Evolutionary conservation across 2,113 vertebrate species (phyloP), one percentile per base, ranked within the genome.

Genomic region (Myiozetetes cayanensis): DNA sequence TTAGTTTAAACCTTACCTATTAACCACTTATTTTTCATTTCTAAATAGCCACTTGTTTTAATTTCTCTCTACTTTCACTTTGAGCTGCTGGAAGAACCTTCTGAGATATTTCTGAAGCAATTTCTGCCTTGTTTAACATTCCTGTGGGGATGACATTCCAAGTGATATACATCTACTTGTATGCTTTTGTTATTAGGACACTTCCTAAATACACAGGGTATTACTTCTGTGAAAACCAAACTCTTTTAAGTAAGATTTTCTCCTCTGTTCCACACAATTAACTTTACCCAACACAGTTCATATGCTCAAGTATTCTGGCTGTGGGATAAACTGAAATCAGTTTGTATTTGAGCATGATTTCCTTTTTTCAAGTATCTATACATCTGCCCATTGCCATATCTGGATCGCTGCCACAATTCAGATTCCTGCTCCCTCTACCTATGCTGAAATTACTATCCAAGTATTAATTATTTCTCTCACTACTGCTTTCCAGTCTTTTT

Each of bases 211-310:
- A 90, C 19, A 82, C 33, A 81, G 16, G 16, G 6, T 35, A 61
- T 71, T 62, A n/a, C 33, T 44, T 71, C 35, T 52, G n/a, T 74
- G 65, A 65, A 87, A 87, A 81, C 8, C 14, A 80, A 85, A 66
- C 35, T 50, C 61, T 87, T 77, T 33, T 43, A 55, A 39, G 41
- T 35, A 65, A 80, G 74, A 79, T 93, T 86, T 79, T 68, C 53
- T 82, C 53, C 82, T 93, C 82, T 96, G 84, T 95, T 92, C 23
- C 87, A 90, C 65, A 78, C 53, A 52, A 85, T 82, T 94, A 85
- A 87, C 90, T 95, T 95, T 90, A 94, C 78, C 70, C 56, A 96
- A 43, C 49, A 78, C 25, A 94, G 84, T 22, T 12, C 62, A 83
- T 20, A 55, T 0, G 8, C 31, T 90, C 63, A 66, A 44, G n/a